These are phyloP conservation scores for Ceratosolen fusciceps DNA, from an alignment of 1,140 invertebrate species.

Conservation along the genomic window DNA sequence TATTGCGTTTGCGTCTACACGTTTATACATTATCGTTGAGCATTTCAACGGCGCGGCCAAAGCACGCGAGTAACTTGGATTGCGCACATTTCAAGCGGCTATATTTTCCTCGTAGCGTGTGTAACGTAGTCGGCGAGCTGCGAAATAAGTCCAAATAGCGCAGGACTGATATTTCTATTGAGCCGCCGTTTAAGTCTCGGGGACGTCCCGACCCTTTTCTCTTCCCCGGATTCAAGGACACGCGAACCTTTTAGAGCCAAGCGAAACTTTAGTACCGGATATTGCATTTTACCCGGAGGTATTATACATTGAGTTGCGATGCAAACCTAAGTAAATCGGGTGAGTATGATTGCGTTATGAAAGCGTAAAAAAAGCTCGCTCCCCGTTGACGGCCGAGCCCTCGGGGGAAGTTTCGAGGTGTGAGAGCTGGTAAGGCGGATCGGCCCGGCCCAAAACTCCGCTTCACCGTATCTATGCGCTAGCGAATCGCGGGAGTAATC, in stretches of 20 bases:
- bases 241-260: neutral
- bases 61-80: constrained; percentile 20
- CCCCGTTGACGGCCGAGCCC: neutral
- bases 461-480: neutral
- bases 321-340: constrained; percentile 2
- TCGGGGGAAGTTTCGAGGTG: constrained; percentile 18
- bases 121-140: neutral
- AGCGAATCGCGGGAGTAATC: constrained; percentile 54
- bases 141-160: constrained; percentile 2
- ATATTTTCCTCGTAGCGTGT: constrained; percentile 1
- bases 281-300: neutral
- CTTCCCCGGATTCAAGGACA: neutral
- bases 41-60: constrained; percentile 14
- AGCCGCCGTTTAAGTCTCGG: neutral
- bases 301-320: neutral
- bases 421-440: constrained; percentile 51
- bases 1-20: constrained; percentile 7
- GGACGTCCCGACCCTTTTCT: too few relatives aligned
- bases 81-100: constrained; percentile 14
- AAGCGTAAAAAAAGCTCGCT: constrained; percentile 12
- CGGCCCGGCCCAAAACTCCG: constrained; percentile 58
- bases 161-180: neutral
- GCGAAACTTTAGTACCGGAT: neutral
- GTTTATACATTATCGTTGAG: constrained; percentile 21
- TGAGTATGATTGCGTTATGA: constrained; percentile 1